Evolutionary conservation across 2,888 invertebrate species (phyloP).

Genomic region (Dynastes hyllus): DNA sequence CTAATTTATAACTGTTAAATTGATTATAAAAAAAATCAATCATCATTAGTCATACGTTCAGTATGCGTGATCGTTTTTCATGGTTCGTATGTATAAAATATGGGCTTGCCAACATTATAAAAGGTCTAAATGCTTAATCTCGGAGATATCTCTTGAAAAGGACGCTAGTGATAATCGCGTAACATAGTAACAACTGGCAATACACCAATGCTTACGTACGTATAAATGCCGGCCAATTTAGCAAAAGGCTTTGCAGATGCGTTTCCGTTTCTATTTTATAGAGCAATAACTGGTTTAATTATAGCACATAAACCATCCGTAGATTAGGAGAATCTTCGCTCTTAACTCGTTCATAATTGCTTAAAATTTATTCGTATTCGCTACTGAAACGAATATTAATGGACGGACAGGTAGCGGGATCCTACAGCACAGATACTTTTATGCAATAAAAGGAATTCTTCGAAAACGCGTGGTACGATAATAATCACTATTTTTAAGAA

Average conservation of each 20-base stretch:
- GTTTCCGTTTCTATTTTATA: slow-evolving; percentile 30
- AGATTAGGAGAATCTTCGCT: slow-evolving; percentile 17
- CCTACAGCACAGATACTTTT: not conserved
- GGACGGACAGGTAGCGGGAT: not conserved
- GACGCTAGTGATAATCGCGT: not conserved
- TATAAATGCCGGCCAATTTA: slow-evolving; percentile 17
- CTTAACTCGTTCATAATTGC: slow-evolving; percentile 12
- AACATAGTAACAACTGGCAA: not conserved
- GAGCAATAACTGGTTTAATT: slow-evolving; percentile 29
- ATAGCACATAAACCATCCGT: slow-evolving; percentile 7
- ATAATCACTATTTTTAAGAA: not conserved
- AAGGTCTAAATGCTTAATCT: no score
- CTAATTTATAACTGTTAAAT: not conserved
- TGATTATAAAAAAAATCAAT: not conserved
- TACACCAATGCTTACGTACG: not conserved
- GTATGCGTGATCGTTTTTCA: not conserved
- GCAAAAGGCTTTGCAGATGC: not conserved
- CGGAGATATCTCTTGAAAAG: slow-evolving; percentile 10
- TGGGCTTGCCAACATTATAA: not conserved
- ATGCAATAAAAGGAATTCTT: not conserved
- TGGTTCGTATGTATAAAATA: not conserved
- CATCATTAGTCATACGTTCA: not conserved
- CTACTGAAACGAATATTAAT: slow-evolving; percentile 12
- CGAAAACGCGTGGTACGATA: not conserved
- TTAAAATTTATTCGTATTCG: slow-evolving; percentile 3